Percentiles rank a stretch among this genome's conserved stretches.
These are phyloP conservation scores for Heterohyrax brucei DNA, from an alignment of 2,797 vertebrate species.

Conservation along the genomic window DNA sequence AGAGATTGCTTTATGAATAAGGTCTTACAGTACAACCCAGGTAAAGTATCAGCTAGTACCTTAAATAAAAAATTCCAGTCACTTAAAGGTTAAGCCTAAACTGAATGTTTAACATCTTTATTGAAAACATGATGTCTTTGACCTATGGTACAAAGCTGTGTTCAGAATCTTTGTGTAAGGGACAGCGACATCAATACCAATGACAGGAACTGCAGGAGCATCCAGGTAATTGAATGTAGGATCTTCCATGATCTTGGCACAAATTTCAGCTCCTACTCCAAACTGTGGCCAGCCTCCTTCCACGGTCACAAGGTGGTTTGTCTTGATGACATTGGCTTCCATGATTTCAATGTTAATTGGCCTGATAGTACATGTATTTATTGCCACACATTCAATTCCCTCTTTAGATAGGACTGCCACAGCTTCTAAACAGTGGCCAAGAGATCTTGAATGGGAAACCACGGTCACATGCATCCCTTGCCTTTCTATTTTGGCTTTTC, in stretches of 20 bases:
- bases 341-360: slow-evolving; percentile 96
- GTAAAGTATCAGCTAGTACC: slow-evolving; percentile 66
- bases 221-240: slow-evolving; percentile 98
- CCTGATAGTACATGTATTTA: slow-evolving; percentile 96
- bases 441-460: slow-evolving; percentile 95
- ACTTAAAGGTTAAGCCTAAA: slow-evolving; percentile 77
- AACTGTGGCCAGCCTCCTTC: slow-evolving; percentile 99
- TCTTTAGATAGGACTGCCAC: slow-evolving; percentile 97
- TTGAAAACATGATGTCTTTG: slow-evolving; percentile 98
- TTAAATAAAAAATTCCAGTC: slow-evolving; percentile 81
- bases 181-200: slow-evolving; percentile 98
- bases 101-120: slow-evolving; percentile 96
- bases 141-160: slow-evolving; percentile 97
- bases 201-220: slow-evolving; percentile 96
- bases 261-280: slow-evolving; percentile 98
- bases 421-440: slow-evolving; percentile 96
- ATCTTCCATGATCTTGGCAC: slow-evolving; percentile 98
- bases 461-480: slow-evolving; percentile 94
- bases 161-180: slow-evolving; percentile 98
- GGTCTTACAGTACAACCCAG: slow-evolving; percentile 77
- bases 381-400: slow-evolving; percentile 97
- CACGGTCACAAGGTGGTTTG: slow-evolving; percentile 97
- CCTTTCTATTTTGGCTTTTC: slow-evolving; percentile 98
- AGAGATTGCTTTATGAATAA: slow-evolving; percentile 80
- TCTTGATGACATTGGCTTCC: slow-evolving; percentile 97